Conservation (phyloP, 2,797 vertebrate genomes). For the Anabas testudineus region DNA sequence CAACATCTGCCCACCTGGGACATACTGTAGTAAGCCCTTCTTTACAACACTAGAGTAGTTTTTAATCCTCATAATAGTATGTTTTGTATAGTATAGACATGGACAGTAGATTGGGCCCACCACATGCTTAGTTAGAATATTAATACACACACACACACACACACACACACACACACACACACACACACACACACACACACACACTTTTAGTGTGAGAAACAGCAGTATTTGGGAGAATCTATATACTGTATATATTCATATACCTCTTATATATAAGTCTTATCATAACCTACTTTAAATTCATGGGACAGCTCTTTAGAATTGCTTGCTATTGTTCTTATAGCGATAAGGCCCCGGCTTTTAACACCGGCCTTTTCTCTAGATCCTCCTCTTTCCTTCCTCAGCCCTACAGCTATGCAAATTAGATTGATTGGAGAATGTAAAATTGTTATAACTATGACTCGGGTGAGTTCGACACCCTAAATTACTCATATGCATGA, state of each 20-base stretch:
- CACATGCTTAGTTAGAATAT: neutral
- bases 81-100: constrained; percentile 3
- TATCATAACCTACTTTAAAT: constrained; percentile 5
- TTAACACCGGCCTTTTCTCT: neutral
- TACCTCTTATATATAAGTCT: neutral
- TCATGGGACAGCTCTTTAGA: neutral
- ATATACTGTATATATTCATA: no score
- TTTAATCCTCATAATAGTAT: constrained; percentile 7
- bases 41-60: constrained; percentile 23
- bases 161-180: no score
- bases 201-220: no score
- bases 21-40: constrained; percentile 87
- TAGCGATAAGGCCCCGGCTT: neutral
- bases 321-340: constrained; percentile 17
- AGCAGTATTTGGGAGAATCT: no score
- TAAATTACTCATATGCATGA: constrained; percentile 30
- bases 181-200: no score
- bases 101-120: neutral
- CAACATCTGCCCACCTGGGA: constrained; percentile 87
- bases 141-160: no score
- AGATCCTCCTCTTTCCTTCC: neutral
- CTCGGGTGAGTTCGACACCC: constrained; percentile 31
- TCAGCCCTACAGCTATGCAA: constrained; percentile 40
- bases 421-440: constrained; percentile 11
- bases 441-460: constrained; percentile 37